A percentile compares a stretch with the other conserved stretches of the same genome.
These are phyloP conservation scores for Bambusicola thoracicus DNA, from an alignment of 2,113 vertebrate genomes.

Conservation along the genomic window DNA sequence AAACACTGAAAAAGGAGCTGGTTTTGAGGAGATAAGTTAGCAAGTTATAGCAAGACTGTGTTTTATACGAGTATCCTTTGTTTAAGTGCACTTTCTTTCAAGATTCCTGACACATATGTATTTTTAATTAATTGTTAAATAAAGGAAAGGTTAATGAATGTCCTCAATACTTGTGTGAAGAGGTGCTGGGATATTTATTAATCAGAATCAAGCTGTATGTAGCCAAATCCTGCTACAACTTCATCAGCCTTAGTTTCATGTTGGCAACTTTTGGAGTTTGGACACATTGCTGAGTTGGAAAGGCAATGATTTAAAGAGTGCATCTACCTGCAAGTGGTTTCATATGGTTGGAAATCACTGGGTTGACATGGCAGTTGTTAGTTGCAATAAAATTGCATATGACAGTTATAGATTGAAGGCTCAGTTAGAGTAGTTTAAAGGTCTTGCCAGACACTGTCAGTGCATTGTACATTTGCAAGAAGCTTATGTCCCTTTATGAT, in stretches of 20 bases:
- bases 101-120: not conserved
- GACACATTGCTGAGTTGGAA: not conserved
- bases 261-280: not conserved
- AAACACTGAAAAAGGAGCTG: not conserved
- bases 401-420: not conserved
- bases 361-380: not conserved
- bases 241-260: not conserved
- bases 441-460: not conserved
- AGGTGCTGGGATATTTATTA: not conserved
- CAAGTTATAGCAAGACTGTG: not conserved
- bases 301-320: rapidly evolving
- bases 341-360: not conserved
- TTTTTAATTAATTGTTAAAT: not conserved
- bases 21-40: not conserved
- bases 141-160: not conserved
- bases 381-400: not conserved
- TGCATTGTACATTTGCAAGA: not conserved
- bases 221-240: not conserved
- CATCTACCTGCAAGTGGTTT: not conserved
- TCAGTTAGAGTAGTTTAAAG: not conserved
- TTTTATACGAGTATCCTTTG: not conserved
- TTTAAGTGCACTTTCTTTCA: not conserved
- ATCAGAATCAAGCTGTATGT: not conserved
- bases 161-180: not conserved
- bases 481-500: not conserved